Percentiles rank a stretch among this genome's conserved stretches.
phyloP scores from a whole-genome alignment of 2,113 vertebrate species.

The Sitta europaea region DNA sequence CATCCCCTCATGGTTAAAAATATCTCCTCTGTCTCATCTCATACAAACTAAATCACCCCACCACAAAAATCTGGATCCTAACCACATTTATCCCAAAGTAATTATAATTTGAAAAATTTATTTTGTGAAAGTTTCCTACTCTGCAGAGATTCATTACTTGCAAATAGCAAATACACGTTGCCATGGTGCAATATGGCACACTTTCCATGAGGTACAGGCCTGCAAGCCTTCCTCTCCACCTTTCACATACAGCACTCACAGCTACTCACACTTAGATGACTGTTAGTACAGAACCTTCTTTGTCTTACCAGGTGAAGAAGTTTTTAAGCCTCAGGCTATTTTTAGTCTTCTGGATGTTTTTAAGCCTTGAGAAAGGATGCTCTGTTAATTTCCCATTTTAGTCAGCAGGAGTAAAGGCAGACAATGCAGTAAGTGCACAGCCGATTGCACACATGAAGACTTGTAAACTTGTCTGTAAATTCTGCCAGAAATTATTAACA shows the following conservation, averaged over 20 bases:
- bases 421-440: not conserved
- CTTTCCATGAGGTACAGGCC: not conserved
- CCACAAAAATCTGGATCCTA: not conserved
- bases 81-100: not conserved
- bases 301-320: not conserved
- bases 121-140: not conserved
- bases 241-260: not conserved
- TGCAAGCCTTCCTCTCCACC: not conserved
- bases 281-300: not conserved
- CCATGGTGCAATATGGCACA: not conserved
- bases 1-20: not conserved
- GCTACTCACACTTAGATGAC: not conserved
- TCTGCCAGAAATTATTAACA: conserved; percentile 28
- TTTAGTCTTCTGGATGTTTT: conserved; percentile 23
- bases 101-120: not conserved
- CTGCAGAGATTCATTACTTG: not conserved
- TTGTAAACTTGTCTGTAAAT: conserved; percentile 16
- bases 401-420: not conserved
- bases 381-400: conserved; percentile 11
- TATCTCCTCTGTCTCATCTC: not conserved
- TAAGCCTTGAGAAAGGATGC: not conserved
- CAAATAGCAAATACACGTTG: not conserved
- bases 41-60: not conserved
- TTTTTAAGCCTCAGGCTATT: not conserved
- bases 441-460: not conserved